Evolutionary conservation across 2,888 invertebrate species (phyloP).

Genomic region (Drosophila pegasa): DNA sequence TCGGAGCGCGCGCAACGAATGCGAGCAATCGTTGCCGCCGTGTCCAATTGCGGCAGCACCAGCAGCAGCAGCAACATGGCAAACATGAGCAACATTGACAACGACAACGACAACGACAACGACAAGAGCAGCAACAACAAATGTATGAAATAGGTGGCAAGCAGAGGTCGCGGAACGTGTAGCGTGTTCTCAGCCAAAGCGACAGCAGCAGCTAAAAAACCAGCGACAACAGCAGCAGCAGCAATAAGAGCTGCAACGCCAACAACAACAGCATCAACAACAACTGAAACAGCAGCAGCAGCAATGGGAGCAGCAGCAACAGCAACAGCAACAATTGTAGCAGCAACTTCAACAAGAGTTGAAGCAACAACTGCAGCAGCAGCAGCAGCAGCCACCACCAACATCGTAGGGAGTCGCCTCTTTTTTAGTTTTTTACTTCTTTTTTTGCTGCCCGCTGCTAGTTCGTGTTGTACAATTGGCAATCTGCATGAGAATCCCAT

Average conservation of each 20-base stretch:
- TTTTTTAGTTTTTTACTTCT: constrained; percentile 6
- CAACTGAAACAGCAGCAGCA: not conserved
- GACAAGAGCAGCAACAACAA: constrained; percentile 36
- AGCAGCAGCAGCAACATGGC: constrained; percentile 15
- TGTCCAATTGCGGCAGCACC: constrained; percentile 59
- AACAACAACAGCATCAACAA: not conserved
- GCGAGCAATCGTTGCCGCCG: constrained; percentile 49
- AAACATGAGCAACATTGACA: constrained; percentile 48
- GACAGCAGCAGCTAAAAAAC: constrained; percentile 34
- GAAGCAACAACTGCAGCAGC: constrained; percentile 15
- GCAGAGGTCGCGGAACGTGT: constrained; percentile 68
- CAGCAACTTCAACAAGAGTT: not conserved
- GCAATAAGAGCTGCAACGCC: not conserved
- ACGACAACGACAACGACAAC: constrained; percentile 36
- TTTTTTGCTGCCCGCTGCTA: constrained; percentile 16
- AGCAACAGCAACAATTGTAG: not conserved
- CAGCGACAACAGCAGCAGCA: constrained; percentile 6
- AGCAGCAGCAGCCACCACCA: constrained; percentile 32
- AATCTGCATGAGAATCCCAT: constrained; percentile 59
- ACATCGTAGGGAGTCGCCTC: constrained; percentile 48
- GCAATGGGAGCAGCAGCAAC: not conserved
- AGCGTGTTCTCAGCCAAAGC: constrained; percentile 54
- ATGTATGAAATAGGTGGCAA: constrained; percentile 77
- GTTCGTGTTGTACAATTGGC: constrained; percentile 65
- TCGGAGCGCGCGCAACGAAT: constrained; percentile 52